phyloP scores from a whole-genome alignment of 2,797 vertebrate genomes.

The Peromyscus aztecus region DNA sequence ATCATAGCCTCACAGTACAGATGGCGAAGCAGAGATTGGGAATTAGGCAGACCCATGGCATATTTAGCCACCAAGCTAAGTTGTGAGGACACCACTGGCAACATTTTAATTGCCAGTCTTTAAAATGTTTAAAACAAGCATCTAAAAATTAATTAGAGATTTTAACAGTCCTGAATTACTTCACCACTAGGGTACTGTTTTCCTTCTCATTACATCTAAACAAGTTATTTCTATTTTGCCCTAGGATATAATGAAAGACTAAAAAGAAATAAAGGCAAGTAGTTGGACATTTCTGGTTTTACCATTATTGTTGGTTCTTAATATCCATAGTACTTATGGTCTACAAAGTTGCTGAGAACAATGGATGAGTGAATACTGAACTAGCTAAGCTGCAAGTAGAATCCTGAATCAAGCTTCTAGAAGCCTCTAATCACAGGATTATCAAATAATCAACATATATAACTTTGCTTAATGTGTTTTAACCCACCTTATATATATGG shows the following conservation, averaged over 20 bases:
- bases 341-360: neutral
- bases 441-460: neutral
- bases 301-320: rapidly evolving
- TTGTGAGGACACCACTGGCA: neutral
- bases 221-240: neutral
- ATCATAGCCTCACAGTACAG: neutral
- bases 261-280: neutral
- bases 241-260: neutral
- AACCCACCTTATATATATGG: neutral
- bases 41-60: neutral
- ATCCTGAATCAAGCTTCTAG: neutral
- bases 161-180: neutral
- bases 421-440: neutral
- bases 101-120: neutral
- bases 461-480: neutral
- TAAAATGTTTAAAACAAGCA: neutral
- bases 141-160: neutral
- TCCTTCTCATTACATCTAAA: neutral
- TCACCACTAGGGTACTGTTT: neutral
- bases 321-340: neutral
- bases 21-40: neutral
- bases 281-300: neutral
- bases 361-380: neutral
- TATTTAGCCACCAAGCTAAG: neutral
- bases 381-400: neutral